Conservation (phyloP, 2,797 vertebrate species). For the Amniataba percoides region DNA sequence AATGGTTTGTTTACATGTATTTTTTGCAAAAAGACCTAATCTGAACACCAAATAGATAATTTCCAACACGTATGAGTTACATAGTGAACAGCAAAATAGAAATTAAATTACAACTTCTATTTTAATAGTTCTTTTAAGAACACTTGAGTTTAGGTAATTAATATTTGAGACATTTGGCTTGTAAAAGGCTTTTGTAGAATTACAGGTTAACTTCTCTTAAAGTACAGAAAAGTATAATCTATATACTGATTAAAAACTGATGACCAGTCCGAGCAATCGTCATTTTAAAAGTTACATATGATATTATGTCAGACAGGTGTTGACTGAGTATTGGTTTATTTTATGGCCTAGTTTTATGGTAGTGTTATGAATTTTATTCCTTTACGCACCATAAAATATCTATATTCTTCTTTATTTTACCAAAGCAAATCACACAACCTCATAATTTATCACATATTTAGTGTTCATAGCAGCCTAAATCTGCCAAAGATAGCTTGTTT, state of each 20-base stretch:
- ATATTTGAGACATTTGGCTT: neutral
- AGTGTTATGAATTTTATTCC: neutral
- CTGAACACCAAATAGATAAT: neutral
- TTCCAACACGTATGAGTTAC: neutral
- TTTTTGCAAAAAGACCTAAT: neutral
- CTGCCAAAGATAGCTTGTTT: constrained; percentile 8
- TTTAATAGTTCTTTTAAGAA: neutral
- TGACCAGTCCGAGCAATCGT: too few species aligned
- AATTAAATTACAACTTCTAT: too few species aligned
- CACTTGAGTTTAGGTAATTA: neutral
- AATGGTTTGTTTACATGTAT: neutral
- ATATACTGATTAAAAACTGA: too few species aligned
- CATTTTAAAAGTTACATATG: too few species aligned
- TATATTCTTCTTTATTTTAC: neutral
- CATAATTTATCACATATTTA: neutral
- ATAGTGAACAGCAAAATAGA: neutral
- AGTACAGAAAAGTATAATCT: too few species aligned
- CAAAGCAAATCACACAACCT: neutral
- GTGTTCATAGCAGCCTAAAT: neutral
- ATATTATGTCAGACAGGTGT: too few species aligned
- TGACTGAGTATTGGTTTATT: neutral
- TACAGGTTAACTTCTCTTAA: neutral
- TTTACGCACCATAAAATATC: neutral
- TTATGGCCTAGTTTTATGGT: neutral
- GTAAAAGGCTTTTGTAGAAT: neutral